Evolutionary conservation across 2,888 invertebrate species (phyloP).

Genomic region (Mesorhabditis belari): DNA sequence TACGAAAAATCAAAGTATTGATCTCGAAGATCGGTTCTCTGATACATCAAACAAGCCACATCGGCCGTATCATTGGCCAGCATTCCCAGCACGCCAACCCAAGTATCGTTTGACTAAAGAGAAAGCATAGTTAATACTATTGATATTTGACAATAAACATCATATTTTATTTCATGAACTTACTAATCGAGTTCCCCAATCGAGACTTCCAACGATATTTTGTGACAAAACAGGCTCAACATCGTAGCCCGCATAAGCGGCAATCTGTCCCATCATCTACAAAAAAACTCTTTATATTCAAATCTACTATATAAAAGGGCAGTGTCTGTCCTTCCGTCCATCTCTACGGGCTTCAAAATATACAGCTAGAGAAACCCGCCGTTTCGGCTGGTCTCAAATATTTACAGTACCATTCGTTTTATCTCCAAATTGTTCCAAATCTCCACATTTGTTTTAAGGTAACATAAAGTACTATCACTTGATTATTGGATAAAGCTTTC

Average conservation of each 20-base stretch:
- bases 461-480: too few relatives aligned
- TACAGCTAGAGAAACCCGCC: too few relatives aligned
- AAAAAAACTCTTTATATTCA: too few relatives aligned
- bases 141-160: too few relatives aligned
- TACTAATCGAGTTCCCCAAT: conserved; percentile 25
- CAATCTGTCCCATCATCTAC: conserved; percentile 18
- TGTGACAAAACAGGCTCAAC: conserved; percentile 13
- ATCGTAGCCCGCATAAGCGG: conserved; percentile 3
- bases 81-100: conserved; percentile 37
- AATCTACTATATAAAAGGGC: too few relatives aligned
- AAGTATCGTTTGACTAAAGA: conserved; percentile 11
- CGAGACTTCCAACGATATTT: conserved; percentile 16
- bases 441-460: too few relatives aligned
- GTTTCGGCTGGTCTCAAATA: too few relatives aligned
- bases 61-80: conserved; percentile 37
- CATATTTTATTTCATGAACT: not conserved
- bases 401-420: too few relatives aligned
- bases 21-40: conserved; percentile 28
- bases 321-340: too few relatives aligned
- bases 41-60: conserved; percentile 32
- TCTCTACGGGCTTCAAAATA: too few relatives aligned
- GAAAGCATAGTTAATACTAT: not conserved
- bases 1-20: conserved; percentile 32
- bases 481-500: too few relatives aligned
- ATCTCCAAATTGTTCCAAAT: too few relatives aligned